Evolutionary conservation across 2,888 invertebrate species (phyloP), one percentile per base, ranked within the genome.

Genomic region (Xestoiulus laeticollis): DNA sequence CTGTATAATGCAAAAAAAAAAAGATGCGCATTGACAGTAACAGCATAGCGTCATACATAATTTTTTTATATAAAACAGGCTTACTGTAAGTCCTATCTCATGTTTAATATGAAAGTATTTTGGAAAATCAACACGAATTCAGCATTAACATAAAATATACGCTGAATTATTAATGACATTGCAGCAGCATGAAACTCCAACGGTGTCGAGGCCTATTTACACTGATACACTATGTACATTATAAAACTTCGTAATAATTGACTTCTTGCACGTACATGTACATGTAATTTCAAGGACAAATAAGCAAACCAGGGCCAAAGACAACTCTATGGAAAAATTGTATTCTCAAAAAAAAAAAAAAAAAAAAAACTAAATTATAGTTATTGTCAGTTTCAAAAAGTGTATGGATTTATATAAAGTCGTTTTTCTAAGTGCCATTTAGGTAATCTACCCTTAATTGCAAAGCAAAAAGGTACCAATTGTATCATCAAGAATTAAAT

Each of bases 81-180:
- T 68, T 22, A 59, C 59, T 59, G 59, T n/a, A 59, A 10, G 26
- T 26, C 10, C 26, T n/a, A 1, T 59, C 59, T 59, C 68, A 68
- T 68, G 68, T 68, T 53, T 53, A 53, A 53, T 53, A 68, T 26
- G 30, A 78, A 78, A 8, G 30, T 68, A 22, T 68, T 78, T 78
- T 12, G 78, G 78, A 78, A 78, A 78, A 78, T 78, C 78, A 30
- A 78, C 78, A 78, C 78, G 78, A 78, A 78, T 78, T 30, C 78
- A 30, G 78, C 78, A 78, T 78, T 78, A 78, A 22, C 78, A 78
- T 78, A 78, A 78, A 22, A 78, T 78, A 78, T 78, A 30, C 78
- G 14, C 30, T 78, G 78, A 30, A 78, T 78, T 30, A 78, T 78
- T 78, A 78, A 78, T 78, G 14, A 14, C 30, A 30, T 1, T 78